A percentile compares a stretch with the other conserved stretches of the same genome.
Evolutionary conservation across 2,113 vertebrate species (phyloP).

Genomic region (Podocnemis expansa): DNA sequence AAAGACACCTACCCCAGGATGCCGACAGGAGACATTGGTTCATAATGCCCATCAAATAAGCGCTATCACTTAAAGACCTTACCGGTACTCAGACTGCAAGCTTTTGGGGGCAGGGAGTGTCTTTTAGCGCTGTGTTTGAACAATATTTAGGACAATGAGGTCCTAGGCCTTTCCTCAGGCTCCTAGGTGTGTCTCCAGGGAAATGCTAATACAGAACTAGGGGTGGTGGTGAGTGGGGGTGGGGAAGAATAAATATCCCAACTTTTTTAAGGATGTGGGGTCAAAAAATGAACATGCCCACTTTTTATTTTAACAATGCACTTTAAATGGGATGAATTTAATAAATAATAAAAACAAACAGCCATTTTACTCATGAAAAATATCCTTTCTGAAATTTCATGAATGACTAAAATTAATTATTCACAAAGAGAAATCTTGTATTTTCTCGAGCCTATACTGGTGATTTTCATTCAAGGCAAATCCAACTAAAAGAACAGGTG

Average conservation of each 20-base stretch:
- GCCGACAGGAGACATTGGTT: background rate
- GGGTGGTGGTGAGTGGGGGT: background rate
- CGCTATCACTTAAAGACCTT: background rate
- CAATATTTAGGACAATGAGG: accelerated
- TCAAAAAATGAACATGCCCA: background rate
- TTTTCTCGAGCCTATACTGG: background rate
- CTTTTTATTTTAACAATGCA: background rate
- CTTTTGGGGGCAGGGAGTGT: background rate
- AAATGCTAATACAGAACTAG: background rate
- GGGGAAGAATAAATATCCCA: accelerated
- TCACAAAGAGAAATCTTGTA: background rate
- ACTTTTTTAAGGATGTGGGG: background rate
- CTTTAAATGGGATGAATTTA: background rate
- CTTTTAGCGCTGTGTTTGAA: accelerated
- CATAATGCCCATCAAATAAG: background rate
- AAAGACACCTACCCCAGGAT: background rate
- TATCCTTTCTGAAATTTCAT: background rate
- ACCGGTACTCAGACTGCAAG: background rate
- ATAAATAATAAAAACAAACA: background rate
- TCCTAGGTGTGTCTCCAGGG: background rate
- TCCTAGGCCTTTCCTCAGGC: background rate
- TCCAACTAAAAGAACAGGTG: background rate
- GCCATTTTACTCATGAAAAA: background rate
- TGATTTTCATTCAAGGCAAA: background rate
- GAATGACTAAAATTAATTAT: accelerated